Evolutionary conservation across 2,888 invertebrate genomes (phyloP).

Genomic region (Diarsia brunnea): DNA sequence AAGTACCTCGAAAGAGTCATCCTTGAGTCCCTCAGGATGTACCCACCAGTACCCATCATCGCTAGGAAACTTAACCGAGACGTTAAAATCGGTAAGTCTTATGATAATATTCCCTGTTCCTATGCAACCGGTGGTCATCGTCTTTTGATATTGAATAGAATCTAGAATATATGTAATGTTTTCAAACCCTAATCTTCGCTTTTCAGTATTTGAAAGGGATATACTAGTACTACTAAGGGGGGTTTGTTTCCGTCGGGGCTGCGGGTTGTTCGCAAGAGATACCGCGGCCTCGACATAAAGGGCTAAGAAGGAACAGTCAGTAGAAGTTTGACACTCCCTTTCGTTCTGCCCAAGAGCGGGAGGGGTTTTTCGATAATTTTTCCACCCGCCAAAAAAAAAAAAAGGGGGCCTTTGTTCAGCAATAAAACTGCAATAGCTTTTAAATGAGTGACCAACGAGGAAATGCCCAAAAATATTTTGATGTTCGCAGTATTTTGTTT

Average conservation of each 20-base stretch:
- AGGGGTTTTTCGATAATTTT: too few species aligned
- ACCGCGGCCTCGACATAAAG: too few species aligned
- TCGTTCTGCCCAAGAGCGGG: too few species aligned
- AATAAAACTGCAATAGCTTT: not conserved
- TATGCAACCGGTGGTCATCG: not conserved
- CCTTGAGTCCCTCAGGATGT: constrained; percentile 94
- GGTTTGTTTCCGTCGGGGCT: too few species aligned
- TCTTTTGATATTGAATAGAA: not conserved
- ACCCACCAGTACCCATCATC: constrained; percentile 95
- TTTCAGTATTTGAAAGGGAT: not conserved
- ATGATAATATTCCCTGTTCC: not conserved
- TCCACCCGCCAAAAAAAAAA: too few species aligned
- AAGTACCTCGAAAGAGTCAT: constrained; percentile 95
- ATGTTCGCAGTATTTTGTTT: not conserved
- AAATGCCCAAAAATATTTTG: not conserved
- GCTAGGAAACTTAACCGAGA: constrained; percentile 93
- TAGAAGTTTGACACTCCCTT: too few species aligned
- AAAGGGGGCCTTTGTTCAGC: too few species aligned
- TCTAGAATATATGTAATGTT: not conserved
- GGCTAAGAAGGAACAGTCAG: too few species aligned
- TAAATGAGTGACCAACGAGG: not conserved
- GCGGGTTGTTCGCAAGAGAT: too few species aligned
- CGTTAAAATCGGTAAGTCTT: constrained; percentile 91
- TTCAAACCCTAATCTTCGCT: too few species aligned
- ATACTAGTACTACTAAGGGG: not conserved